Evolutionary conservation across 2,113 vertebrate genomes (phyloP).

Genomic region (Sarotherodon lohbergeri): DNA sequence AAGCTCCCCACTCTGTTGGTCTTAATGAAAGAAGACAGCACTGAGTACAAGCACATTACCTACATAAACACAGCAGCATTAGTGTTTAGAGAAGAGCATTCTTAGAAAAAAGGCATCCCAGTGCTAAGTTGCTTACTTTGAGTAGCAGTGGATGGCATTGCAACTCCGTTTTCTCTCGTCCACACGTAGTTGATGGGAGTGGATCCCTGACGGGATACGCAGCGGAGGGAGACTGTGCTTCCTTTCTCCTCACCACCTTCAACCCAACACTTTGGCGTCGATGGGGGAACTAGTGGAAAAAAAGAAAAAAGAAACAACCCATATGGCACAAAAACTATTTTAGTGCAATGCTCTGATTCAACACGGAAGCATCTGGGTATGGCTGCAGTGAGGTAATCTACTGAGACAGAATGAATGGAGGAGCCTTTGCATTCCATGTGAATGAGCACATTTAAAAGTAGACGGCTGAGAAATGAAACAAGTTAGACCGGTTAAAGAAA

Average conservation of each 20-base stretch:
- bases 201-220: conserved; percentile 71
- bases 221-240: conserved; percentile 71
- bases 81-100: neutral
- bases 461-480: conserved; percentile 26
- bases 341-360: neutral
- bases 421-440: conserved; percentile 3
- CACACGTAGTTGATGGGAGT: conserved; percentile 78
- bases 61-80: neutral
- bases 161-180: conserved; percentile 69
- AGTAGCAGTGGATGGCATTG: conserved; percentile 44
- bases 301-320: neutral
- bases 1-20: conserved; percentile 71
- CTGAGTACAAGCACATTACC: neutral
- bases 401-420: neutral
- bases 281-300: conserved; percentile 71
- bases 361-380: neutral
- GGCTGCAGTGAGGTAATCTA: neutral
- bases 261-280: conserved; percentile 78
- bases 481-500: conserved; percentile 37
- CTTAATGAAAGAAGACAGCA: conserved; percentile 47
- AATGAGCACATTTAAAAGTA: neutral
- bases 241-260: conserved; percentile 75
- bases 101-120: neutral
- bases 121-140: conserved; percentile 31
- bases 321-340: neutral